These are phyloP conservation scores for Genyomyrus donnyi DNA, from an alignment of 2,113 vertebrate genomes.

Conservation along the genomic window DNA sequence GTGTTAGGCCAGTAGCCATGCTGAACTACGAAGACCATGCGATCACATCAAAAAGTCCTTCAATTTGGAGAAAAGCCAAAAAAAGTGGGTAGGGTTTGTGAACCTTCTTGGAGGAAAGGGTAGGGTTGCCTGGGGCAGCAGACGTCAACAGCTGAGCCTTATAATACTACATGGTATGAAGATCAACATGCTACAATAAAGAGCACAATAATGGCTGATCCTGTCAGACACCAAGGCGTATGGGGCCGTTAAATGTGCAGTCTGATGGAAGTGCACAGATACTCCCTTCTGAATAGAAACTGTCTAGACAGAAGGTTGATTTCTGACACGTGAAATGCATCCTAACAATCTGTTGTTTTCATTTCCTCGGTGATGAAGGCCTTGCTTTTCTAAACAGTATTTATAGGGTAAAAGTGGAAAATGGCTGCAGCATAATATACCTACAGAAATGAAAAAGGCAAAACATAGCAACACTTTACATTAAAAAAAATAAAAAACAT, in stretches of 20 bases:
- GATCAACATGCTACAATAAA: not conserved
- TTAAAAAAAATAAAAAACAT: not conserved
- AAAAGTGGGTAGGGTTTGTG: not conserved
- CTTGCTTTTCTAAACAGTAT: not conserved
- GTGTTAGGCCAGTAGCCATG: not conserved
- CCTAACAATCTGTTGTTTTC: constrained; percentile 1
- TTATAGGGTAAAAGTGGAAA: not conserved
- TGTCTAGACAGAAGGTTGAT: constrained; percentile 14
- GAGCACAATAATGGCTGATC: not conserved
- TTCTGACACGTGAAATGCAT: not conserved
- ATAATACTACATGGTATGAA: not conserved
- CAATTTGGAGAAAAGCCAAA: not conserved
- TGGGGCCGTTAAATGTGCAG: not conserved
- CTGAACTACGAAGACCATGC: not conserved
- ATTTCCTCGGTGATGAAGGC: not conserved
- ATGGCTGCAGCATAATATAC: not conserved
- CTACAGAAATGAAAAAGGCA: not conserved
- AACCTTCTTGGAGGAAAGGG: not conserved
- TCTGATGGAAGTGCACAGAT: not conserved
- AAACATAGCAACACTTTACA: not conserved
- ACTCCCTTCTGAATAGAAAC: not conserved
- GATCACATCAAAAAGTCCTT: not conserved
- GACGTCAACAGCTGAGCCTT: not conserved
- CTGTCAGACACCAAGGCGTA: not conserved
- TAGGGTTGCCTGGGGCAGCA: not conserved